Conservation (phyloP, 2,113 vertebrate genomes). For the Limnothrissa miodon region DNA sequence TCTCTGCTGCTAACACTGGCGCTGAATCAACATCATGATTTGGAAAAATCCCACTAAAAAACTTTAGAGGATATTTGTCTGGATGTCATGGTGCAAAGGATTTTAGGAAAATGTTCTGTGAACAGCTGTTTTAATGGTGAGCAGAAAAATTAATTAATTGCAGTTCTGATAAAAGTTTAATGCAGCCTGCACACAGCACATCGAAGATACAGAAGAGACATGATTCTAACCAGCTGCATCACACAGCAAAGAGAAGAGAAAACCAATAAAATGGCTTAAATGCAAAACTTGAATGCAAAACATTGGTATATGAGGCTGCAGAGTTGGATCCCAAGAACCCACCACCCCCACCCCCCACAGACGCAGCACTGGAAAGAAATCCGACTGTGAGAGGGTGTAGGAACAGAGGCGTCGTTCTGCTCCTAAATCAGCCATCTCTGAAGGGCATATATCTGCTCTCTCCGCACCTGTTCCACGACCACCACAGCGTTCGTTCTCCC, state of each 20-base stretch:
- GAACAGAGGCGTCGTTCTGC: slow-evolving; percentile 6
- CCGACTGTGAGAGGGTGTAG: neutral
- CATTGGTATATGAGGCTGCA: too few species aligned
- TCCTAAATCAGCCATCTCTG: slow-evolving; percentile 12
- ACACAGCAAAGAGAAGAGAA: neutral
- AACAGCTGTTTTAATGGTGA: too few species aligned
- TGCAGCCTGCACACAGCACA: neutral
- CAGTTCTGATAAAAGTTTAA: neutral
- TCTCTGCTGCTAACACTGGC: too few species aligned
- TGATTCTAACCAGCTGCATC: too few species aligned
- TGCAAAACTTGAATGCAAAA: neutral
- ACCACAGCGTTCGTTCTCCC: neutral
- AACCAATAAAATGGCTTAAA: too few species aligned
- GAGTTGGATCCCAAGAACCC: neutral
- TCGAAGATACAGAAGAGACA: too few species aligned
- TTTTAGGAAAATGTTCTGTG: too few species aligned
- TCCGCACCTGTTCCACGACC: slow-evolving; percentile 48
- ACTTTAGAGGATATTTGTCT: too few species aligned
- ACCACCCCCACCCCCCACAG: neutral
- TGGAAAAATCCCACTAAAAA: too few species aligned
- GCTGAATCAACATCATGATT: too few species aligned
- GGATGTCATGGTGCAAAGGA: too few species aligned
- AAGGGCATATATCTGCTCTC: slow-evolving; percentile 12
- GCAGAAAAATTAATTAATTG: neutral
- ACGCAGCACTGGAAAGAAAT: neutral